Base-by-base conservation (phyloP, 2,888 invertebrate species). In the Smittia aterrima region DNA sequence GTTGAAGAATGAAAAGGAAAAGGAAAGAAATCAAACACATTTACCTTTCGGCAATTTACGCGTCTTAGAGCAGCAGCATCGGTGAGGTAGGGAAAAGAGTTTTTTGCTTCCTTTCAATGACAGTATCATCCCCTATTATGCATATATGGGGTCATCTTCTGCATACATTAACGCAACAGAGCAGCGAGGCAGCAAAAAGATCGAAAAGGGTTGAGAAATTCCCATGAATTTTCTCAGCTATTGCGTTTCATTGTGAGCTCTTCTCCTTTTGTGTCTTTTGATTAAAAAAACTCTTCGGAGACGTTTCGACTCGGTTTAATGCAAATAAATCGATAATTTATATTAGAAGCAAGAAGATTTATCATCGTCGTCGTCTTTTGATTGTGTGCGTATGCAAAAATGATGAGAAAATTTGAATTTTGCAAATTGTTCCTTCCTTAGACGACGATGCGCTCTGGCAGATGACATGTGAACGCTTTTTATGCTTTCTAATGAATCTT, bases 241-340 rank as follows among this genome's bases (percentile, higher is more conserved):
- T 58, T 74, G 74, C 74, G 74, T 47, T 66, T 64, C 27, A 25
- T 40, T 40, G 54, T 74, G 47, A 40, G 41, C 11, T 74, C 24
- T 16, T 66, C 25, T 66, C 24, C 58, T 58, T 58, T 58, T 13
- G 9, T 27, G 27, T 72, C 22, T 62, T 72, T 72, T 72, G 72
- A 72, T 72, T 72, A 72, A 58, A 40, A 22, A 58, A 58, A 58
- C 58, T 58, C 4, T 13, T 40, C 7, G 11, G 1, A 41, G 40
- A 47, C 38, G 7, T 62, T 72, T 73, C 73, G 41, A 41, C 66
- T 74, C 66, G 64, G 66, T 64, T 68, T 72, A 74, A 74, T 74
- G 74, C 74, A 74, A 74, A 74, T 74, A 74, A 74, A 74, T 74
- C 74, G 74, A 74, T 74, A 74, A 74, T 74, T 74, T 74, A 74